phyloP scores from a whole-genome alignment of 2,113 vertebrate species.

The Megaleporinus macrocephalus region DNA sequence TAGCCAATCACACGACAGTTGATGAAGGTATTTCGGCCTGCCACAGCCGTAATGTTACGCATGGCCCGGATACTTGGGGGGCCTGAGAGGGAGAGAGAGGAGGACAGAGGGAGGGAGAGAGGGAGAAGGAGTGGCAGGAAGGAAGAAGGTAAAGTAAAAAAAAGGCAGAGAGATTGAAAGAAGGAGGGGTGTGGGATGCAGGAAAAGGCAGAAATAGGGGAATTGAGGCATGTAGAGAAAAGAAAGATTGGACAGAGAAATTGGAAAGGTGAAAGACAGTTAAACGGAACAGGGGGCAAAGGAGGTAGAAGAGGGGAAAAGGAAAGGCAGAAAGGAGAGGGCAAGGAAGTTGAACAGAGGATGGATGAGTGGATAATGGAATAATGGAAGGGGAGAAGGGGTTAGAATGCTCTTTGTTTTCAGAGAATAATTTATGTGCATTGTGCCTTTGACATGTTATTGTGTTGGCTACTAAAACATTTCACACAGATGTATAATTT shows the following conservation, averaged over 20 bases:
- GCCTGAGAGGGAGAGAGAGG: conserved; percentile 78
- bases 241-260: conserved; percentile 36
- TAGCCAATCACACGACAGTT: conserved; percentile 99
- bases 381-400: conserved; percentile 59
- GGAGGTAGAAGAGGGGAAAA: conserved; percentile 1
- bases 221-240: conserved; percentile 28
- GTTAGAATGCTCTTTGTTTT: conserved; percentile 68
- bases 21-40: conserved; percentile 96
- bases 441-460: not conserved
- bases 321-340: conserved; percentile 31
- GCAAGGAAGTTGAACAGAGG: conserved; percentile 11
- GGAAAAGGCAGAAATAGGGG: conserved; percentile 58
- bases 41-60: conserved; percentile 96
- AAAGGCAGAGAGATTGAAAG: conserved; percentile 1
- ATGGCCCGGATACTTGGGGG: conserved; percentile 95
- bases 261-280: conserved; percentile 48
- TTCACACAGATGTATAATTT: not conserved
- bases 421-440: conserved; percentile 48
- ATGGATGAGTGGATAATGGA: conserved; percentile 14
- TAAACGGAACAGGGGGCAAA: conserved; percentile 17
- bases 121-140: conserved; percentile 20
- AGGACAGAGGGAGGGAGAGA: conserved; percentile 32
- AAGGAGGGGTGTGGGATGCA: conserved; percentile 12
- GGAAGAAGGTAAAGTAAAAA: conserved; percentile 31
- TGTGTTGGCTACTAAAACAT: not conserved